Evolutionary conservation across 2,888 invertebrate genomes (phyloP).

Genomic region (Pocota personata): DNA sequence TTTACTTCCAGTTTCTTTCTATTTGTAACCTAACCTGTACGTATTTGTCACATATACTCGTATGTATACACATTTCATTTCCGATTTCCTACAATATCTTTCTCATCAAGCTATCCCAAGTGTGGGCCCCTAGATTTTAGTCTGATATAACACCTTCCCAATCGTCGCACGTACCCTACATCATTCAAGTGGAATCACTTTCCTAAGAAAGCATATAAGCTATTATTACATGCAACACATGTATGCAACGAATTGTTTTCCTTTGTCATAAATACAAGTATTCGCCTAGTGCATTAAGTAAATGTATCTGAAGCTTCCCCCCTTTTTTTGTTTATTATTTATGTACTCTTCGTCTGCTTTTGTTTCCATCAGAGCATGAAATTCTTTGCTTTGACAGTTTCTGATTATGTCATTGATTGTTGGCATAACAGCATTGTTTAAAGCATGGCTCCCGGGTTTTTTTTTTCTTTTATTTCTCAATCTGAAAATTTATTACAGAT

Average conservation of each 20-base stretch:
- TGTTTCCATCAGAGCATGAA: slow-evolving; percentile 48
- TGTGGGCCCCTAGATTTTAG: background rate
- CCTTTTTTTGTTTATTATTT: background rate
- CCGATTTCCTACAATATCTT: background rate
- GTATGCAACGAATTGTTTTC: slow-evolving; percentile 41
- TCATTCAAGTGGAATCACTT: slow-evolving; percentile 59
- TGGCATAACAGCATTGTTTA: slow-evolving; percentile 44
- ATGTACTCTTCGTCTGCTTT: background rate
- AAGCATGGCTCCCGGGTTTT: slow-evolving; percentile 5
- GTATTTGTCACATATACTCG: background rate
- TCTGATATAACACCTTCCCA: slow-evolving; percentile 65
- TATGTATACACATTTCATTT: background rate
- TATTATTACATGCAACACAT: slow-evolving; percentile 35
- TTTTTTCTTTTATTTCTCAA: slow-evolving; percentile 33
- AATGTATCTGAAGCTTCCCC: slow-evolving; percentile 7
- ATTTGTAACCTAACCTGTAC: background rate
- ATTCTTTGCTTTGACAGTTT: slow-evolving; percentile 64
- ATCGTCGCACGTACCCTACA: slow-evolving; percentile 33
- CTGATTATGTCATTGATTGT: slow-evolving; percentile 61
- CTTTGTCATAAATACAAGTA: slow-evolving; percentile 36
- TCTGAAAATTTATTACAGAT: background rate
- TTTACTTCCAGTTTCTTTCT: background rate
- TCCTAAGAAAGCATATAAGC: slow-evolving; percentile 49
- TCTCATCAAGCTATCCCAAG: background rate
- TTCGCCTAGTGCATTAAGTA: slow-evolving; percentile 26